Evolutionary conservation across 2,797 vertebrate species (phyloP), one percentile per base, ranked within the genome.

Genomic region (Brachyrhaphis roseni): DNA sequence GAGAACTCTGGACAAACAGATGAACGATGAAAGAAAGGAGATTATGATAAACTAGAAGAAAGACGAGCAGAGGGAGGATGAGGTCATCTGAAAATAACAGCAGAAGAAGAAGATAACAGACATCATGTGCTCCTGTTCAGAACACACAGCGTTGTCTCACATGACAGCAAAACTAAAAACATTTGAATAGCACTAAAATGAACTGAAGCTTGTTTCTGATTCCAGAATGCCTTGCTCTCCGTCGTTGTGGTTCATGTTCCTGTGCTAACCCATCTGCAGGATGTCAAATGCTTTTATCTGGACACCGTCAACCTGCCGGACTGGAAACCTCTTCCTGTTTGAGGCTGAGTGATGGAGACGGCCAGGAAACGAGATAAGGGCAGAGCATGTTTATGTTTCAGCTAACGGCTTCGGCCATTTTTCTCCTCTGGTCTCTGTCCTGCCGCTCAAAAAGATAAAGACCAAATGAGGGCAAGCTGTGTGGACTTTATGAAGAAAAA

Each of bases 1-100:
- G 90, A 95, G 91, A 93, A 96, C 80, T 95, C 96, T 95, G 93
- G 92, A 88, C 88, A 91, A 92, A 93, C 71, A 91, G 82, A 92
- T 87, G 90, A 88, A 89, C 78, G 78, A 86, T 90, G 79, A 81
- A 78, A 91, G 72, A 88, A 75, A 83, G 83, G 77, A 82, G 88
- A 87, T 76, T 80, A 89, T 53, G 85, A 78, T 15, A 74, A 88
- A 88, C 78, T 82, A n/a, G 78, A 72, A 86, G 78, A 73, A 74
- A 82, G 73, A 83, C n/a, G 36, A 79, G 74, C 20, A 80, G 62
- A 85, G 66, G 23, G 79, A 75, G 36, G 64, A 84, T 53, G 59
- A 85, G 15, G 0, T 28, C 28, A 26, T 79, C 47, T 28, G 76
- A 84, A 1, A 53, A 82, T 77, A 34, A 78, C 45, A n/a, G 53